Conservation (phyloP, 1,140 invertebrate genomes). For the Glossosoma conforme region DNA sequence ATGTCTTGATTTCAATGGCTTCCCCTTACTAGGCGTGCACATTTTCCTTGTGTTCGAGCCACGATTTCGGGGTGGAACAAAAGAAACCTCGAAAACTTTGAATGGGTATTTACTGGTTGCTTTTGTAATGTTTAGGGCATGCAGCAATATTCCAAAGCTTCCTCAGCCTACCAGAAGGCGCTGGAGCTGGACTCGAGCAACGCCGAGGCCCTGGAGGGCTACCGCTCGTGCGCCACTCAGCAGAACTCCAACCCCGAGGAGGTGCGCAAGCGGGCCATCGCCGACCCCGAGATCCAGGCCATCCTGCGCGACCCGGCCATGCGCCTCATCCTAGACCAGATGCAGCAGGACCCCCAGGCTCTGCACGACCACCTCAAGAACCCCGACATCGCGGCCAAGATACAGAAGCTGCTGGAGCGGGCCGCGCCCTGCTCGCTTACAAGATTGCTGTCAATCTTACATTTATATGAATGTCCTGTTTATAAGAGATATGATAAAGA, state of each 20-base stretch:
- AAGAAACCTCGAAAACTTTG: no score
- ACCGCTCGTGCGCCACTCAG: constrained; percentile 76
- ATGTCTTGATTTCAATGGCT: no score
- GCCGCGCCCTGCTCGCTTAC: no score
- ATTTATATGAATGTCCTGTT: no score
- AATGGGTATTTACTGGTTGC: no score
- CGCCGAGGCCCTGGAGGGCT: constrained; percentile 89
- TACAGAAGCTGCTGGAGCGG: constrained; percentile 95
- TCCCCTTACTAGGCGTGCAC: no score
- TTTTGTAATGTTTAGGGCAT: constrained; percentile 60
- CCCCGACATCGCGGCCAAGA: constrained; percentile 92
- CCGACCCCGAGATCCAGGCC: constrained; percentile 94
- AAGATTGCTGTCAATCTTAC: no score
- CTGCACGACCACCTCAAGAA: constrained; percentile 82
- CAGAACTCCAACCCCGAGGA: constrained; percentile 90
- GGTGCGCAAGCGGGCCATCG: constrained; percentile 87
- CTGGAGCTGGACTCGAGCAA: constrained; percentile 91
- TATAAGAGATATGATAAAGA: no score
- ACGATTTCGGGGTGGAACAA: no score
- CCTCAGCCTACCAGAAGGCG: constrained; percentile 89
- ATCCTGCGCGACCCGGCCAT: constrained; percentile 98
- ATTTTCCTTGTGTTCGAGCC: no score
- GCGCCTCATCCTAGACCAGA: constrained; percentile 97
- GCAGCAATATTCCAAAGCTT: constrained; percentile 87
- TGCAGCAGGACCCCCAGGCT: constrained; percentile 65